Evolutionary conservation across 1,140 invertebrate genomes (phyloP).

Genomic region (Drosophila cardini): DNA sequence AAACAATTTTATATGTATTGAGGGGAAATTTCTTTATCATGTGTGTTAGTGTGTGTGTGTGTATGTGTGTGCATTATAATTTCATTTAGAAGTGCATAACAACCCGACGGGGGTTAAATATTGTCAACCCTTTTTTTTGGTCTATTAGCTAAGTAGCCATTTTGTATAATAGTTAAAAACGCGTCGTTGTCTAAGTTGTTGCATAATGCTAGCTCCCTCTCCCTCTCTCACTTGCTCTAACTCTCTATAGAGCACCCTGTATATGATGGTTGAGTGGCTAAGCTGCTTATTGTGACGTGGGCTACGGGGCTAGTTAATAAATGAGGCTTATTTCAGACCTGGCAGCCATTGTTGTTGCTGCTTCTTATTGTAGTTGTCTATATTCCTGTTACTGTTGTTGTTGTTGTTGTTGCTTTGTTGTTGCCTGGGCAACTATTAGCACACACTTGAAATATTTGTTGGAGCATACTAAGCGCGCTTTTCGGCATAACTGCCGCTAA

Average conservation of each 20-base stretch:
- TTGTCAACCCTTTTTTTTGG: constrained; percentile 61
- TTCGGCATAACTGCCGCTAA: constrained; percentile 68
- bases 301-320: constrained; percentile 70
- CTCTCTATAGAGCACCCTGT: constrained; percentile 36
- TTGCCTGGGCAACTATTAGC: constrained; percentile 53
- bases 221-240: constrained; percentile 10
- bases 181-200: constrained; percentile 47
- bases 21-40: constrained; percentile 18
- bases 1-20: constrained; percentile 69
- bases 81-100: constrained; percentile 68
- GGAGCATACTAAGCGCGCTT: constrained; percentile 48
- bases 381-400: constrained; percentile 23
- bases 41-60: constrained; percentile 27
- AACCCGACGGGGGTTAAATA: constrained; percentile 69
- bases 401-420: constrained; percentile 24
- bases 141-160: constrained; percentile 82
- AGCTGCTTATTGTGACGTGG: constrained; percentile 70
- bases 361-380: constrained; percentile 34
- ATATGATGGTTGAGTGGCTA: constrained; percentile 59
- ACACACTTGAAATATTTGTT: constrained; percentile 58
- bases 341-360: constrained; percentile 54
- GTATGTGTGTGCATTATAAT: constrained; percentile 64
- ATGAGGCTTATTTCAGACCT: constrained; percentile 68
- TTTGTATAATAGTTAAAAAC: constrained; percentile 56
- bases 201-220: constrained; percentile 57